These are phyloP conservation scores for Chionomys nivalis DNA, from an alignment of 2,113 vertebrate species.

Conservation along the genomic window DNA sequence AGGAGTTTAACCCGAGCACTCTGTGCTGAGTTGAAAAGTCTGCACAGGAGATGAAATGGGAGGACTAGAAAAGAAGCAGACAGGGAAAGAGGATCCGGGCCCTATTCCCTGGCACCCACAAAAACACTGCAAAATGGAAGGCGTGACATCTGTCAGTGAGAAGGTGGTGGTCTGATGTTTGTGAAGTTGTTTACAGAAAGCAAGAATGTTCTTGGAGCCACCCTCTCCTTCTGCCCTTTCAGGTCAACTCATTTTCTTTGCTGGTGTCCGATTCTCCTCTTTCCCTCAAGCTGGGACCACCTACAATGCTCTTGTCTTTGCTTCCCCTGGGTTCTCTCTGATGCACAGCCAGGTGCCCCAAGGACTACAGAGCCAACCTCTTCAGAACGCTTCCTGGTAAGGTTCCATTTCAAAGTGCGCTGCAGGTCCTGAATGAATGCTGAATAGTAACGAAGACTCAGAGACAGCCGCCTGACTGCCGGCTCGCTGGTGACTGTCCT, in stretches of 20 bases:
- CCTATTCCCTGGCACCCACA: not conserved
- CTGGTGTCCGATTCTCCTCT: conserved; percentile 1
- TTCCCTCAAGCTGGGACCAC: conserved; percentile 56
- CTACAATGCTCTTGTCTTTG: conserved; percentile 61
- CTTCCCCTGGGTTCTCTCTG: conserved; percentile 69
- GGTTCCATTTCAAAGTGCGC: conserved; percentile 68
- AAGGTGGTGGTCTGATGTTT: not conserved
- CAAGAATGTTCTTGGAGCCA: not conserved
- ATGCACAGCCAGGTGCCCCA: conserved; percentile 72
- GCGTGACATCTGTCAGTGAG: not conserved
- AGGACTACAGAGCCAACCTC: conserved; percentile 52
- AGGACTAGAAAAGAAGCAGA: not conserved
- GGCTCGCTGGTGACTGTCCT: not conserved
- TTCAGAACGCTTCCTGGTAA: conserved; percentile 62
- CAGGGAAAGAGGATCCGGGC: not conserved
- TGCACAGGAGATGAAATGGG: not conserved
- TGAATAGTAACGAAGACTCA: not conserved
- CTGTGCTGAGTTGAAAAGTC: not conserved
- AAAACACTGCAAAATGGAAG: not conserved
- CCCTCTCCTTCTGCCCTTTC: conserved; percentile 56
- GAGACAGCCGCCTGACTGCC: accelerated
- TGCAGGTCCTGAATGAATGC: conserved; percentile 7
- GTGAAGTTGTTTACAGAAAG: not conserved
- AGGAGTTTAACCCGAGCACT: not conserved
- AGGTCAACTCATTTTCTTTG: not conserved